Evolutionary conservation across 1,140 invertebrate species (phyloP), one percentile per base, ranked within the genome.

Genomic region (Akabosia matsudoensis): DNA sequence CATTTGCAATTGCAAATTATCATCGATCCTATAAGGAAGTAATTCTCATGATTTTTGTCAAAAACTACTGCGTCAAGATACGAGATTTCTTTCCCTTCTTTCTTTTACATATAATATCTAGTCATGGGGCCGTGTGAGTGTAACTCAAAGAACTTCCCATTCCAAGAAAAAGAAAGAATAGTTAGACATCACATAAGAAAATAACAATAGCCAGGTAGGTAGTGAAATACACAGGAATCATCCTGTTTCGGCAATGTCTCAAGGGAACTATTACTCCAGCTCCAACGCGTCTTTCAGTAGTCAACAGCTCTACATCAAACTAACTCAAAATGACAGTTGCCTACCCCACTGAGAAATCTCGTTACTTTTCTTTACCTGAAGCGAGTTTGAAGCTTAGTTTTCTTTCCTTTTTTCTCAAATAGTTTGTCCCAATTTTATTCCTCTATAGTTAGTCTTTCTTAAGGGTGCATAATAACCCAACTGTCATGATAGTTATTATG

Each of bases 351-450:
- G 24, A 28, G 28, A 67, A 67, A 67, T 67, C 61, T 67, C 31
- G 61, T 67, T 67, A 67, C 61, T 67, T 30, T n/a, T n/a, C n/a
- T 30, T 67, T 67, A 67, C 61, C 61, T 67, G 61, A 67, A 67
- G 61, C 61, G 61, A 30, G 61, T 30, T 30, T 67, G 61, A 67
- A 67, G 31, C 28, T n/a, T n/a, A 67, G 26, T 67, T 67, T 30
- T n/a, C 28, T 67, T 67, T 67, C 24, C 61, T 30, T 16, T 22
- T 30, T 67, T 67, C 28, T 67, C 37, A 14, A 24, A 45, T 24
- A 61, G 10, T 14, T 14, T n/a, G n/a, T n/a, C n/a, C n/a, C n/a
- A n/a, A n/a, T n/a, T n/a, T n/a, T n/a, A n/a, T n/a, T n/a, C n/a
- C n/a, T n/a, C n/a, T n/a, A n/a, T n/a, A n/a, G n/a, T n/a, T n/a